Conservation (phyloP, 2,888 invertebrate species). For the Drosophila macrospina region DNA sequence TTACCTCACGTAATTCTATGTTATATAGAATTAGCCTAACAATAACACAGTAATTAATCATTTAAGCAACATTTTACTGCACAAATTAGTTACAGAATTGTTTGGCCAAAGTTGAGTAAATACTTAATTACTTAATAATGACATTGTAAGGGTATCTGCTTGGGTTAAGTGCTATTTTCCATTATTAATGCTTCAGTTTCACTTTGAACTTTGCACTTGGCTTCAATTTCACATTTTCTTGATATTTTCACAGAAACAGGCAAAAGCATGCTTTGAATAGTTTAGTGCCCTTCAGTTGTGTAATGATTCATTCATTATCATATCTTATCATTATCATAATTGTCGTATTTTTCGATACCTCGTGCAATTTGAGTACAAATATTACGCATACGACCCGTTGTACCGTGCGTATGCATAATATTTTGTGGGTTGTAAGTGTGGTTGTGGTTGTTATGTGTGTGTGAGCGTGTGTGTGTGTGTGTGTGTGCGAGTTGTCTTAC, state of each 20-base stretch:
- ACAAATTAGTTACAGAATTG: neutral
- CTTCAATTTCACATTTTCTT: neutral
- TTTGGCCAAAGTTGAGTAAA: neutral
- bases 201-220: neutral
- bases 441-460: constrained; percentile 13
- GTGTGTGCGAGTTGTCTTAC: constrained; percentile 53
- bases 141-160: neutral
- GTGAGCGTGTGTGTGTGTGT: neutral
- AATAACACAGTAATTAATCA: constrained; percentile 17
- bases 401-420: constrained; percentile 47
- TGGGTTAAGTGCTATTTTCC: neutral
- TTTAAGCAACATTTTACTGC: constrained; percentile 2
- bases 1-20: constrained; percentile 12
- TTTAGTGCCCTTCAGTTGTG: too few relatives aligned
- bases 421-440: constrained; percentile 29
- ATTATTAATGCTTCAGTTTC: neutral
- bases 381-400: constrained; percentile 45
- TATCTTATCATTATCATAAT: too few relatives aligned
- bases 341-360: neutral
- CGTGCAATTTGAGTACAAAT: constrained; percentile 30
- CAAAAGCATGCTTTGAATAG: neutral
- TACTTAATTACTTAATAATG: neutral
- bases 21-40: constrained; percentile 4
- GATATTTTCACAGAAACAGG: neutral
- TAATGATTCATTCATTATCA: too few relatives aligned